Conservation (phyloP, 2,797 vertebrate genomes). For the Perodicticus potto region DNA sequence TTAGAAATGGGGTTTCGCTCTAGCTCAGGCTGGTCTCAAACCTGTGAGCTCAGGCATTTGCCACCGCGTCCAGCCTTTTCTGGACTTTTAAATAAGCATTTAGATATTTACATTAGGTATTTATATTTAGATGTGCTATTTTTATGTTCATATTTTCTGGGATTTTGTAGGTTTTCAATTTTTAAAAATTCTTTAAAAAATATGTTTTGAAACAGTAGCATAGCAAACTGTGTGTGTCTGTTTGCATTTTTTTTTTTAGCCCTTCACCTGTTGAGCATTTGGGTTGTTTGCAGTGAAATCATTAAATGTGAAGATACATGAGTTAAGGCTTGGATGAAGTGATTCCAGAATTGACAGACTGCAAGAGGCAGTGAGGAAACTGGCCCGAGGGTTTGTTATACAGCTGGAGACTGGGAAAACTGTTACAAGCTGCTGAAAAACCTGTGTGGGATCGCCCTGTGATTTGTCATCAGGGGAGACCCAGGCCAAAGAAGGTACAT, state of each 20-base stretch:
- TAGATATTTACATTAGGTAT: neutral
- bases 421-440: neutral
- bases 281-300: neutral
- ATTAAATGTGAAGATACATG: neutral
- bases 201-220: constrained; percentile 37
- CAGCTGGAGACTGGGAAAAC: constrained; percentile 24
- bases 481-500: neutral
- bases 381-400: neutral
- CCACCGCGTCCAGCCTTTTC: neutral
- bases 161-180: constrained; percentile 38
- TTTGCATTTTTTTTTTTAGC: constrained; percentile 2
- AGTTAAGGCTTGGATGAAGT: neutral
- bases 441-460: constrained; percentile 22
- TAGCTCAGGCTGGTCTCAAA: too few species aligned
- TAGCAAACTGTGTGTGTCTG: neutral
- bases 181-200: constrained; percentile 39
- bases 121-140: neutral
- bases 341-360: neutral
- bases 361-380: neutral
- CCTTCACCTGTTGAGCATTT: neutral
- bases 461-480: neutral
- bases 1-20: too few species aligned
- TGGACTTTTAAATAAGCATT: constrained; percentile 7
- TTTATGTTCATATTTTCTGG: constrained; percentile 3
- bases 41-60: too few species aligned